Evolutionary conservation across 1,140 invertebrate species (phyloP), one percentile per base, ranked within the genome.

Genomic region (Ips typographus): DNA sequence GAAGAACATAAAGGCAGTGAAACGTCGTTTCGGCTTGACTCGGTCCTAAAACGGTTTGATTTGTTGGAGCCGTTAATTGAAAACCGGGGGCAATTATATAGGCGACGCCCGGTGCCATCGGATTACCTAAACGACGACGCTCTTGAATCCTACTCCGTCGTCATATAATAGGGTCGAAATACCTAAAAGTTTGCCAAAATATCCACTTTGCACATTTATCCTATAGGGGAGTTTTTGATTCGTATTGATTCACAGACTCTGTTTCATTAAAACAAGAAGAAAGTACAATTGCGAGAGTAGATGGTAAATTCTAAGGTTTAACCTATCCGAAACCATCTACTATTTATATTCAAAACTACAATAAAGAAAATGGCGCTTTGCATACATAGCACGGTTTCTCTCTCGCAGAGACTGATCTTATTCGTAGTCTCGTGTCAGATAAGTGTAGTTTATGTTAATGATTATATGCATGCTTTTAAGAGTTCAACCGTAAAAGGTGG

Each of bases 61-160:
- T 81, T 81, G 80, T 81, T 79, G 77, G 77, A 73, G 77, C 75
- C 79, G 79, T 81, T 81, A 81, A 81, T 81, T 81, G 80, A 81
- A 81, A 81, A 77, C 79, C 80, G 72, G 75, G 72, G 77, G 79
- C 79, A 81, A 81, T 81, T 81, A 81, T 79, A 78, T 74, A 74
- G 74, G 70, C 74, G 72, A 74, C 75, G 59, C 52, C 60, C 67
- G 43, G 60, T 64, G 57, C 38, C 61, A 39, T 65, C 60, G 68
- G 68, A 70, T 70, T 64, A 70, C 68, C 61, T 57, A 64, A 70
- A 70, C 68, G 68, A 70, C 68, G 68, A 57, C 68, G 53, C 52
- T 59, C 6, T 37, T 55, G 52, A 6, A 55, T 49, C 44, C 44
- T 6, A 49, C 44, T 22, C 22, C 22, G 22, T 22, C 22, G 22